Percentiles rank a stretch among this genome's conserved stretches.
Evolutionary conservation across 1,140 invertebrate genomes (phyloP).

Genomic region (Trinorchestia longiramus): DNA sequence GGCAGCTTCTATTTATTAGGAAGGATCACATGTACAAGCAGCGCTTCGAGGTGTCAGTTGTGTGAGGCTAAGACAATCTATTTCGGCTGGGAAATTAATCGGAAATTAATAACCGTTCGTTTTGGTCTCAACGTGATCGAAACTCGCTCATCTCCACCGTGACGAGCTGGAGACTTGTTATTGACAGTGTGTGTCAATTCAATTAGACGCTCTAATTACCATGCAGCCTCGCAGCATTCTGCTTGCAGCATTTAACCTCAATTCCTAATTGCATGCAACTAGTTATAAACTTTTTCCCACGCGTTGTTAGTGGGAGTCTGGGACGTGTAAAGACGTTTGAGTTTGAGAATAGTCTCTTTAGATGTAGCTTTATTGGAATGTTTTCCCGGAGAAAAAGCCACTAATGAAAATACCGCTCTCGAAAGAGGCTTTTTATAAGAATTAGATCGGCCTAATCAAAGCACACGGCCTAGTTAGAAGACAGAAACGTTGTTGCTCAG

Average conservation of each 20-base stretch:
- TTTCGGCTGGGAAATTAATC: background rate
- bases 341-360: too few relatives aligned
- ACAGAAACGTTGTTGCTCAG: too few relatives aligned
- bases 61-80: background rate
- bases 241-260: background rate
- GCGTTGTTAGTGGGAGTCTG: too few relatives aligned
- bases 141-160: background rate
- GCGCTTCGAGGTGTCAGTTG: background rate
- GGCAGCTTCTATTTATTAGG: background rate
- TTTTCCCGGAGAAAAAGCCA: too few relatives aligned
- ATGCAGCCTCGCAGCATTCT: background rate
- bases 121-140: background rate
- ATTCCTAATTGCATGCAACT: conserved; percentile 9
- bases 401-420: too few relatives aligned
- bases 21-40: background rate
- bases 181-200: background rate
- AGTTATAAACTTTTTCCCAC: too few relatives aligned
- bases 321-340: too few relatives aligned
- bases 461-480: too few relatives aligned
- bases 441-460: too few relatives aligned
- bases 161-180: background rate
- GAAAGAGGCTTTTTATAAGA: too few relatives aligned
- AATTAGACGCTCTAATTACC: background rate
- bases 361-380: too few relatives aligned
- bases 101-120: background rate